A percentile compares a stretch with the other conserved stretches of the same genome.
Conservation (phyloP, 2,797 vertebrate genomes). For the Typhlichthys eigenmanni region DNA sequence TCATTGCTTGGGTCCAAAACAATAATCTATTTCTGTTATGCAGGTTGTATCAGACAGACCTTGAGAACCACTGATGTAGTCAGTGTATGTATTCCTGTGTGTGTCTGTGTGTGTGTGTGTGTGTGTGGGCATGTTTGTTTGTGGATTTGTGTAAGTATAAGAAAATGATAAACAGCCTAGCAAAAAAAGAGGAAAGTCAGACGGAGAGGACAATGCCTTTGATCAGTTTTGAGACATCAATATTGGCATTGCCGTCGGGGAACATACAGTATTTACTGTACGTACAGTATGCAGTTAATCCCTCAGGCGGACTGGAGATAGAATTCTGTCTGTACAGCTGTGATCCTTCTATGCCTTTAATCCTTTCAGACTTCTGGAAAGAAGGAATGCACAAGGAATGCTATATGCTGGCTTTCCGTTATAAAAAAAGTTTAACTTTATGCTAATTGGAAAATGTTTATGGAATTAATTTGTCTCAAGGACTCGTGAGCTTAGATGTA, state of each 20-base stretch:
- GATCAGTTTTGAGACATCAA: slow-evolving; percentile 55
- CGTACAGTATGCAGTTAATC: slow-evolving; percentile 44
- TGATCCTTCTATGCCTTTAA: slow-evolving; percentile 57
- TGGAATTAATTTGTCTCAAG: slow-evolving; percentile 27
- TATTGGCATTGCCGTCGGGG: slow-evolving; percentile 42
- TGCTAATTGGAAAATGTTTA: slow-evolving; percentile 58
- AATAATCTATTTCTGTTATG: no score
- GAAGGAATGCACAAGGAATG: slow-evolving; percentile 17
- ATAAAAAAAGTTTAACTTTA: slow-evolving; percentile 47
- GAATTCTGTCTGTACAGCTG: slow-evolving; percentile 51
- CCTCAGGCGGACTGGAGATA: slow-evolving; percentile 45
- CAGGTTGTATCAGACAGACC: no score
- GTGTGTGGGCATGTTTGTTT: background rate
- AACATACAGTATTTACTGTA: slow-evolving; percentile 29
- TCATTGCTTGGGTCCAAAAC: no score
- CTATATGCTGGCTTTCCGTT: slow-evolving; percentile 36
- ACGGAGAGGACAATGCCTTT: slow-evolving; percentile 39
- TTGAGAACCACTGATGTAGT: background rate
- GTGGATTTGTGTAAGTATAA: slow-evolving; percentile 1
- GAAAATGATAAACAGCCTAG: slow-evolving; percentile 13
- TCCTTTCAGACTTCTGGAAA: slow-evolving; percentile 42
- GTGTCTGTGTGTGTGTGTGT: background rate
- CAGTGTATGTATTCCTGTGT: background rate
- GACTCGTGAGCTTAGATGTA: no score
- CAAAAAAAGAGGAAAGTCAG: background rate